Evolutionary conservation across 1,140 invertebrate genomes (phyloP), one percentile per base, ranked within the genome.

Genomic region (Psilanteris sp.): DNA sequence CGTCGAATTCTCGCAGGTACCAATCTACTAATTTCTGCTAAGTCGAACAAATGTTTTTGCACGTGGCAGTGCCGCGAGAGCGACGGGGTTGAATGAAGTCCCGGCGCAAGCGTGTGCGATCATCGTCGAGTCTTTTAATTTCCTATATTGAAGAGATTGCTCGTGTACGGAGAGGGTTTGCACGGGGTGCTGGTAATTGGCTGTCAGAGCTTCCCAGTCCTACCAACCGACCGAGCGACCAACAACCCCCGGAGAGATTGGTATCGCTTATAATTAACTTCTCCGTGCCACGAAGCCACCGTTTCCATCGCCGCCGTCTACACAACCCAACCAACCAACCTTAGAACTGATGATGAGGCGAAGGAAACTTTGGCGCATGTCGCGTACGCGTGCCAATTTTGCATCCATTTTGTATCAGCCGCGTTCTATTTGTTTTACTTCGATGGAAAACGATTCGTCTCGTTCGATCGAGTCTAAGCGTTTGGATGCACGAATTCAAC

Each of bases 201-300:
- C 87, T 88, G 87, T 88, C 87, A 86, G 86, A 85, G 85, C 86
- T 87, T 87, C 83, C 82, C 83, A 86, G 81, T 85, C 79, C 82
- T 85, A 83, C 83, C 79, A 82, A 81, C 79, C 80, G 62, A 67
- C 64, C 73, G 68, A 77, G 72, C 77, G 75, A 84, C 85, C 85
- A 87, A 86, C 85, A 87, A 88, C 85, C 86, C 85, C 87, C 82
- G 81, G 83, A 88, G 85, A 88, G 87, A 89, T 89, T 88, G 85
- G 86, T 88, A 89, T 89, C 87, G 86, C 85, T 88, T 88, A 89
- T 88, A 89, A 89, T 89, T 89, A 89, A 89, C 87, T 89, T 88
- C 87, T 89, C 86, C 85, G 85, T 89, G 83, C 86, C 87, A 87
- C 86, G 86, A 87, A 87, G 85, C 85, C 85, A 80, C 82, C 85